Conservation (phyloP, 1,140 invertebrate species). For the Meloidogyne hapla region DNA sequence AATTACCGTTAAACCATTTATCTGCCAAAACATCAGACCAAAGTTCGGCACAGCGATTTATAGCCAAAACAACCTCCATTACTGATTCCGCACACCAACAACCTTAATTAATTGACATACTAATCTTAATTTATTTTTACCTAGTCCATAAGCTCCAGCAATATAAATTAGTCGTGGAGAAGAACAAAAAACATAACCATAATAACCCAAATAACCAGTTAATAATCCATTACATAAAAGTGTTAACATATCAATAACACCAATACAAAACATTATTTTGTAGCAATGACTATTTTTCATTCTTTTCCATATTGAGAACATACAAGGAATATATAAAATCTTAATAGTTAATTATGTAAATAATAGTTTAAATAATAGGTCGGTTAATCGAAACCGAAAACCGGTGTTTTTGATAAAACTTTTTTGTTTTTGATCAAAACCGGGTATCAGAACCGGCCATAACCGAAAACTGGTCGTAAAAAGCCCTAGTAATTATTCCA, state of each 20-base stretch:
- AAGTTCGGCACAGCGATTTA: slow-evolving; percentile 28
- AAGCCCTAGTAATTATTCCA: no score
- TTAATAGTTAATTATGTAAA: no score
- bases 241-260: slow-evolving; percentile 14
- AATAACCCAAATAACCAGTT: slow-evolving; percentile 7
- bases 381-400: no score
- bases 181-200: slow-evolving; percentile 25
- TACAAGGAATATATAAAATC: slow-evolving; percentile 15
- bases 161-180: slow-evolving; percentile 27
- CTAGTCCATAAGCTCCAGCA: slow-evolving; percentile 13
- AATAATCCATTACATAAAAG: slow-evolving; percentile 11
- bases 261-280: slow-evolving; percentile 12
- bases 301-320: slow-evolving; percentile 16
- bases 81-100: slow-evolving; percentile 22
- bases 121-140: not conserved
- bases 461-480: no score
- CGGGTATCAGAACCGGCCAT: no score
- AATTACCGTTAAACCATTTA: slow-evolving; percentile 19
- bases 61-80: slow-evolving; percentile 18
- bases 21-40: not conserved
- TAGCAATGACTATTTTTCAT: not conserved
- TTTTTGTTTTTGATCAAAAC: no score
- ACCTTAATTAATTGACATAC: slow-evolving; percentile 4
- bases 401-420: no score
- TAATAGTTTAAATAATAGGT: no score